Evolutionary conservation across 1,140 invertebrate genomes (phyloP), one percentile per base, ranked within the genome.

Genomic region (Augochlora pura): DNA sequence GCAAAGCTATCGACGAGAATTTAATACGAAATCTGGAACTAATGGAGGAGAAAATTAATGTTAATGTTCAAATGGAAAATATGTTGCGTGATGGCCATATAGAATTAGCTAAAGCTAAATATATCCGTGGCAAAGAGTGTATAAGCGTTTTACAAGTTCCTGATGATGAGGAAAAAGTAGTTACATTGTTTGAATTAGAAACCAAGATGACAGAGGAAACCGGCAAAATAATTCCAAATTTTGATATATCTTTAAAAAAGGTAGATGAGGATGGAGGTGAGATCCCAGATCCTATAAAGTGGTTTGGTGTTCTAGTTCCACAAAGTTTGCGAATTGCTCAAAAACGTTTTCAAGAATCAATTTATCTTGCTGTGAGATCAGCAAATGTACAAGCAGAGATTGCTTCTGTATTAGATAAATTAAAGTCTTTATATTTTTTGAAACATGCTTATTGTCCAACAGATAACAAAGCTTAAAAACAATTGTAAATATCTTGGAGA

Each of bases 251-350:
- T 83, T 82, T 91, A 2, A 91, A 91, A 66, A 77, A 84, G 42
- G 77, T 70, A 12, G 83, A 87, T 69, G 88, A 94, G 32, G 87
- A 83, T 46, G 82, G 86, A 66, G 86, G 90, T 27, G 88, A 91
- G 52, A 91, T 91, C 71, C 91, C 94, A 14, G 95, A 96, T 91
- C 96, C 96, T 6, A 89, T 96, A 27, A 95, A 94, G 77, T 96
- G 96, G 96, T 97, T 97, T 93, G 96, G 96, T 18, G 93, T 96
- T 70, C 89, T 97, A 52, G 95, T 96, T 0, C 96, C 96, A 3
- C 95, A 96, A 86, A 95, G 95, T 91, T 92, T 97, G 83, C 94
- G 94, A 87, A 94, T 93, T 80, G 95, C 96, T 2, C 95, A 96
- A 89, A 94, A 93, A 82, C 92, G 94, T 84, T 97, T 96, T 87